Evolutionary conservation across 2,888 invertebrate genomes (phyloP).

Genomic region (Leistus spinibarbis): DNA sequence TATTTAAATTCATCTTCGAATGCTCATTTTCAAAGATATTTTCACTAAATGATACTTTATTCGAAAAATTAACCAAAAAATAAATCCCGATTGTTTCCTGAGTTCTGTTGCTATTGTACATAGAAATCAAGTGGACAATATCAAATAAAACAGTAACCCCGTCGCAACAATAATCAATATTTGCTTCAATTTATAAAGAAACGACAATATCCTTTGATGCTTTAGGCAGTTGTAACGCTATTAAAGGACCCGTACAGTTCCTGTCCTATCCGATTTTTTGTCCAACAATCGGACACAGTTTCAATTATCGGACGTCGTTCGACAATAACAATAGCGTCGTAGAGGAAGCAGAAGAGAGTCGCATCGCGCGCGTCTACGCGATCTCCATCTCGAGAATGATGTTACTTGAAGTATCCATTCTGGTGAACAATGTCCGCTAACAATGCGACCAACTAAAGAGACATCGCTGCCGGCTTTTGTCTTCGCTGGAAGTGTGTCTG

Average conservation of each 20-base stretch:
- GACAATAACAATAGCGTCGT: slow-evolving; percentile 9
- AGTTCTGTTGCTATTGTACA: too few relatives aligned
- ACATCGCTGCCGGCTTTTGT: slow-evolving; percentile 50
- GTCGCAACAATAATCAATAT: too few relatives aligned
- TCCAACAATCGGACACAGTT: slow-evolving; percentile 28
- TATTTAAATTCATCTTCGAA: too few relatives aligned
- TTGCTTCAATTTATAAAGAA: too few relatives aligned
- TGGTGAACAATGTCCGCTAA: slow-evolving; percentile 53
- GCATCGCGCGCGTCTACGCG: not conserved
- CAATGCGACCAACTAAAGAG: slow-evolving; percentile 57
- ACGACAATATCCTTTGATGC: not conserved
- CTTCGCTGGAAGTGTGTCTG: slow-evolving; percentile 30
- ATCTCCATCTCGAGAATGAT: slow-evolving; percentile 51
- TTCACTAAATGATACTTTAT: too few relatives aligned
- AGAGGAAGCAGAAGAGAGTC: slow-evolving; percentile 1
- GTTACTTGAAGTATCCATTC: slow-evolving; percentile 59
- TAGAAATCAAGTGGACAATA: too few relatives aligned
- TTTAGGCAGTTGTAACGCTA: not conserved
- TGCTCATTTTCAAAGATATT: too few relatives aligned
- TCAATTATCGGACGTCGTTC: slow-evolving; percentile 31
- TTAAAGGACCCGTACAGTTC: not conserved
- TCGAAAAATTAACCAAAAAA: too few relatives aligned
- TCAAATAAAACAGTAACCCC: too few relatives aligned
- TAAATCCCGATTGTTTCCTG: too few relatives aligned
- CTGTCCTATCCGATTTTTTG: not conserved